Evolutionary conservation across 2,888 invertebrate species (phyloP), one percentile per base, ranked within the genome.

Genomic region (Megalurothrips usitatus): DNA sequence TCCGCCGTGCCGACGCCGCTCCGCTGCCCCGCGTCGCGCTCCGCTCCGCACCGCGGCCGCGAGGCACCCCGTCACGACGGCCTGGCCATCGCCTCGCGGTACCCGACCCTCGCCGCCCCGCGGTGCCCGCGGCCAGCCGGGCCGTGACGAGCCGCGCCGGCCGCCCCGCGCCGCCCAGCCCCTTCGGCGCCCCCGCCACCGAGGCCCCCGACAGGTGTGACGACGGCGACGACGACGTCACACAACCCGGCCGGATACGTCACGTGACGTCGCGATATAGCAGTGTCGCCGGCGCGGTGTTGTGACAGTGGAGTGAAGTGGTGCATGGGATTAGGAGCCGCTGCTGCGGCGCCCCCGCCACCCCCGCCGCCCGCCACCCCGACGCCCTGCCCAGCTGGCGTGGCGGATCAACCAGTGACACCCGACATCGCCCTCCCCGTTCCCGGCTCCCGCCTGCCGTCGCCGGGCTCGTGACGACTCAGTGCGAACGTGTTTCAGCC

Each of bases 261-360:
- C 34, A 43, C 34, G 34, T 43, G 34, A 43, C 34, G 34, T 43
- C 6, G 34, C 34, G 34, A 43, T 43, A 43, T 43, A 43, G 34
- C 34, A 43, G 34, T 12, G 58, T 58, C 6, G n/a, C n/a, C n/a
- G n/a, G n/a, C n/a, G 58, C 23, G 8, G 68, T 75, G 26, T 75
- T 75, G 68, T 75, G 68, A 75, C 68, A 75, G 68, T 75, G 68
- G 68, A 75, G 68, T 75, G 68, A 75, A 75, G 68, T 26, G 68
- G 68, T 75, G 68, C 68, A 26, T 75, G 68, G 68, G 68, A 75
- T 75, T 75, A 75, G 68, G 68, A 58, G 58, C 58, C n/a, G 58
- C 10, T 52, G 52, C 52, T 52, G 52, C 68, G 68, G n/a, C 63
- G 12, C 9, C 49, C 49, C 49, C 49, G 49, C 49, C 49, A 49